A percentile compares a stretch with the other conserved stretches of the same genome.
These are phyloP conservation scores for Caenorhabditis inopinata DNA, from an alignment of 1,140 invertebrate species.

Conservation along the genomic window DNA sequence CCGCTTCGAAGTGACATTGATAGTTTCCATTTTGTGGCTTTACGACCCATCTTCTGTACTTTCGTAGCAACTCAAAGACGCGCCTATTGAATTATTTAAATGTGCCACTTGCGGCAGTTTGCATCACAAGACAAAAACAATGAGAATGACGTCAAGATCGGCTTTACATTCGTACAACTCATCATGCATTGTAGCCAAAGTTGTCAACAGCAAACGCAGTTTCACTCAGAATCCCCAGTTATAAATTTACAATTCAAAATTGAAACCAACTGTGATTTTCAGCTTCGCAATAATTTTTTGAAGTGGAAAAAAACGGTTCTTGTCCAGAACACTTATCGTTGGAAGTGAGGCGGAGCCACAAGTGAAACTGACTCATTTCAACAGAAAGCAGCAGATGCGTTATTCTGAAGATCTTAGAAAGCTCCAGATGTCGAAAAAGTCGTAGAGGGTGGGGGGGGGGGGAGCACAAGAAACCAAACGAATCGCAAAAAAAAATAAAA, in stretches of 20 bases:
- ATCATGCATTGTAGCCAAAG: too few species aligned
- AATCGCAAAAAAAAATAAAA: neutral
- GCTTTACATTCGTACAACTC: too few species aligned
- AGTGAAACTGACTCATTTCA: neutral
- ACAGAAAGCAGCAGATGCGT: neutral
- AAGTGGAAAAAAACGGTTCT: too few species aligned
- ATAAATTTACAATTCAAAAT: too few species aligned
- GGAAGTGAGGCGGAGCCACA: neutral
- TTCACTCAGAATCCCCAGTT: too few species aligned
- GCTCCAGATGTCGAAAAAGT: neutral
- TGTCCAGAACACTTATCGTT: too few species aligned
- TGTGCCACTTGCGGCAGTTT: constrained; percentile 23
- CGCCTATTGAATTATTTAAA: constrained; percentile 14
- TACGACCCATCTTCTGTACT: constrained; percentile 18
- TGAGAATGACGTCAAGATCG: neutral
- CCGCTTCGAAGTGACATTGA: constrained; percentile 24
- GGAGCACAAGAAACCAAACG: constrained; percentile 11
- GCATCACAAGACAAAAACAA: neutral
- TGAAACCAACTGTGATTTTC: too few species aligned
- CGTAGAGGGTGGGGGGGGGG: too few species aligned
- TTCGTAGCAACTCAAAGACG: constrained; percentile 28
- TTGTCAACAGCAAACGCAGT: too few species aligned
- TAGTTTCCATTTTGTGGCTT: constrained; percentile 21
- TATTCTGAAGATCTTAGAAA: neutral
- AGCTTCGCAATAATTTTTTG: too few species aligned